Evolutionary conservation across 92 coral and sea anemone genomes (phyloP).

Genomic region (Parazoanthus atlanticus): DNA sequence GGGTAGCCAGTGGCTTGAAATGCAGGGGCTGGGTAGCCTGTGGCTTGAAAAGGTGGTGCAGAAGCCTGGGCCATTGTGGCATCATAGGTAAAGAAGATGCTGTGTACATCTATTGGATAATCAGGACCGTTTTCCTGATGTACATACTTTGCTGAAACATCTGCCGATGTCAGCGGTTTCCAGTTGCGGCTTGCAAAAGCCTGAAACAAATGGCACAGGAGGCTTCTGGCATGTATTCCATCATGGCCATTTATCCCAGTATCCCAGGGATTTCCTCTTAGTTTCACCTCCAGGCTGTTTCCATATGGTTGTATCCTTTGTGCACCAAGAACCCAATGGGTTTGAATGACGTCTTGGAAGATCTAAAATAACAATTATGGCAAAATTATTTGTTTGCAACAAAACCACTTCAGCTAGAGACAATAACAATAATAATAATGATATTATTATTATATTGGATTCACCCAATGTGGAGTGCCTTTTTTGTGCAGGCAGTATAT

Average conservation of each 20-base stretch:
- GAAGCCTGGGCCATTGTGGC: not conserved
- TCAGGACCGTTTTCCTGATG: constrained; percentile 57
- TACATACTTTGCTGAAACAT: constrained; percentile 75
- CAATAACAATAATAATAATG: too few relatives aligned
- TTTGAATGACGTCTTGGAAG: constrained; percentile 38
- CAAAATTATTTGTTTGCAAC: not conserved
- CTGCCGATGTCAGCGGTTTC: constrained; percentile 56
- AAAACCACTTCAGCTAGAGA: too few relatives aligned
- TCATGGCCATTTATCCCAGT: constrained; percentile 52
- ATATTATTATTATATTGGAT: too few relatives aligned
- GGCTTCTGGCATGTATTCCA: constrained; percentile 55
- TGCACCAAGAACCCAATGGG: constrained; percentile 43
- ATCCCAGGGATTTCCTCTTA: constrained; percentile 54
- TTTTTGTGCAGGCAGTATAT: too few relatives aligned
- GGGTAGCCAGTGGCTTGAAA: constrained; percentile 5
- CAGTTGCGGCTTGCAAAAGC: constrained; percentile 52
- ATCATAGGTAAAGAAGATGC: constrained; percentile 68
- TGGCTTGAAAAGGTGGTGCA: not conserved
- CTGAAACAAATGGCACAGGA: constrained; percentile 49
- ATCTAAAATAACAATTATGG: constrained; percentile 10
- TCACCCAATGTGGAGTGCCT: too few relatives aligned
- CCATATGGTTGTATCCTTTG: constrained; percentile 47
- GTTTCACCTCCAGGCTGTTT: constrained; percentile 50
- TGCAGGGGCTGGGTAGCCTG: constrained; percentile 10
- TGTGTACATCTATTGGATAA: constrained; percentile 70